phyloP scores from a whole-genome alignment of 1,140 invertebrate genomes.

The Zaprionus capensis region DNA sequence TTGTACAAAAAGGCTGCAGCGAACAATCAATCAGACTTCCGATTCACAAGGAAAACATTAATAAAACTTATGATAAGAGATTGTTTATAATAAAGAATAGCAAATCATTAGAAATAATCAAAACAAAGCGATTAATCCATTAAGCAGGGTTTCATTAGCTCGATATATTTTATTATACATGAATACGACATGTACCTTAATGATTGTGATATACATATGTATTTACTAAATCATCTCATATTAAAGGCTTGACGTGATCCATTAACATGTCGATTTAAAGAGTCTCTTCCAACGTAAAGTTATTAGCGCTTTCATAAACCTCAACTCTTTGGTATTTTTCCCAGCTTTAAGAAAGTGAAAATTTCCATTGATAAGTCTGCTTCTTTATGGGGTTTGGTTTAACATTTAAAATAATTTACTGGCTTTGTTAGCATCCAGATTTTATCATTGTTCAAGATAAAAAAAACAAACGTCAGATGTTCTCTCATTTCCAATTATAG shows the following conservation, averaged over 20 bases:
- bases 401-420: not conserved
- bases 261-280: not conserved
- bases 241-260: not conserved
- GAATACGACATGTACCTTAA: not conserved
- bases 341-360: not conserved
- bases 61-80: not conserved
- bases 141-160: too few species aligned
- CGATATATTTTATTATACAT: not conserved
- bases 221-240: too few species aligned
- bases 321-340: not conserved
- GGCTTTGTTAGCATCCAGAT: not conserved
- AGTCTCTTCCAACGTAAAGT: not conserved
- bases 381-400: not conserved
- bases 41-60: not conserved
- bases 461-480: not conserved
- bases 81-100: not conserved
- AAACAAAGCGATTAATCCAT: not conserved
- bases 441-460: not conserved
- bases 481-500: not conserved
- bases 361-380: slow-evolving; percentile 2
- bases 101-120: not conserved
- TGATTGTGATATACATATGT: not conserved
- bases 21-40: not conserved
- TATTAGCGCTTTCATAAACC: not conserved
- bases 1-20: not conserved